These are phyloP conservation scores for Drosophila suboccidentalis DNA, from an alignment of 2,888 invertebrate genomes.

Conservation along the genomic window DNA sequence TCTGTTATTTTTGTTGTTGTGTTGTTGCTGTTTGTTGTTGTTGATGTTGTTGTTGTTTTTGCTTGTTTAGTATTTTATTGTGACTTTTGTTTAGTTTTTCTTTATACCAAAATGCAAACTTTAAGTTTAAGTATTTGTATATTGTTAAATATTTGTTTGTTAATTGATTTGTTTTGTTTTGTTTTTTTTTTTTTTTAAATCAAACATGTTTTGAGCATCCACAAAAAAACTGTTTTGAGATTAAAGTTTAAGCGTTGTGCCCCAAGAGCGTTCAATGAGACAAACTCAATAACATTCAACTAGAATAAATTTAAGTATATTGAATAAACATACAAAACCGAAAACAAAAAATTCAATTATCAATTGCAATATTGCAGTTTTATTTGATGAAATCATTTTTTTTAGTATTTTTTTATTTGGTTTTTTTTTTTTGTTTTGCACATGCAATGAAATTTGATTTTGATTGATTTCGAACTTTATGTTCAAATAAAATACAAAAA, in stretches of 20 bases:
- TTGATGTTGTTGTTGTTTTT: constrained; percentile 22
- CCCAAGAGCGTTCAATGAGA: constrained; percentile 79
- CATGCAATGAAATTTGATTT: constrained; percentile 70
- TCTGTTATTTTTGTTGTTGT: constrained; percentile 27
- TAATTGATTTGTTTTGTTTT: constrained; percentile 19
- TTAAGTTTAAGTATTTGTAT: constrained; percentile 35
- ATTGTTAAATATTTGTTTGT: constrained; percentile 24
- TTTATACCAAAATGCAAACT: constrained; percentile 59
- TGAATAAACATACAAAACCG: constrained; percentile 59
- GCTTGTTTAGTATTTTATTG: constrained; percentile 33
- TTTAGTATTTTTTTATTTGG: constrained; percentile 9
- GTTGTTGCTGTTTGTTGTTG: constrained; percentile 39
- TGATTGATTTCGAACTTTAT: constrained; percentile 56
- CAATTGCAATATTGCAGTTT: constrained; percentile 60
- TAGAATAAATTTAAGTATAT: constrained; percentile 62
- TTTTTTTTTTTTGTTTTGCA: constrained; percentile 38
- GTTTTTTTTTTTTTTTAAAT: constrained; percentile 47
- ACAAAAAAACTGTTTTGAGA: constrained; percentile 54
- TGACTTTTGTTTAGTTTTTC: constrained; percentile 44
- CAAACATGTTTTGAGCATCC: constrained; percentile 64
- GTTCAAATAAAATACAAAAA: constrained; percentile 50
- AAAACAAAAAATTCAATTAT: constrained; percentile 63
- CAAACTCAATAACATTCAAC: constrained; percentile 80
- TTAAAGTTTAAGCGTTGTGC: constrained; percentile 70
- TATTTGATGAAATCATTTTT: neutral